These are phyloP conservation scores for Zosterops japonicus DNA, from an alignment of 2,113 vertebrate genomes.

Conservation along the genomic window DNA sequence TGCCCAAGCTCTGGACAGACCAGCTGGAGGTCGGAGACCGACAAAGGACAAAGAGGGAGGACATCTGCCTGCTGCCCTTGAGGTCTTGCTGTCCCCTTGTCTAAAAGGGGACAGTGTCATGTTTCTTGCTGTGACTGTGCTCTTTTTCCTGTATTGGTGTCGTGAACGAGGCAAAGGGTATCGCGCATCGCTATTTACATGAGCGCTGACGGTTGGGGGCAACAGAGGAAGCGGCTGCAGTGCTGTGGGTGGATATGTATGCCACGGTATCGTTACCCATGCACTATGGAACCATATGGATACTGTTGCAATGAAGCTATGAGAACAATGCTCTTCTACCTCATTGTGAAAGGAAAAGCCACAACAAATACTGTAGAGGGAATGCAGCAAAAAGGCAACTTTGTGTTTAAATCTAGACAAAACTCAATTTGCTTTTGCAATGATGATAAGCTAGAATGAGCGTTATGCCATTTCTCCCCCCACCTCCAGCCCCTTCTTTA, in stretches of 20 bases:
- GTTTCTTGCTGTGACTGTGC: neutral
- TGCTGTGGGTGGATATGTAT: neutral
- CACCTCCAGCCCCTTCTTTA: neutral
- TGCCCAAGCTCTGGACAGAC: neutral
- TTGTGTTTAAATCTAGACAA: neutral
- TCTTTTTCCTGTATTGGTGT: rapidly evolving
- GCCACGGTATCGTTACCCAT: neutral
- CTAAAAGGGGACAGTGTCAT: neutral
- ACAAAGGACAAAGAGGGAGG: neutral
- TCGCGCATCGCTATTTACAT: neutral
- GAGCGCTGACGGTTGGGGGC: neutral
- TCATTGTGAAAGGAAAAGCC: neutral
- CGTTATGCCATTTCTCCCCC: neutral
- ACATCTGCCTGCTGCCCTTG: neutral
- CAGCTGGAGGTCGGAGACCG: neutral
- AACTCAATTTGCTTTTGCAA: neutral
- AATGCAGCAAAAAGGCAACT: constrained; percentile 1
- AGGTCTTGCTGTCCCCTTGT: neutral
- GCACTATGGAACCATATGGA: neutral
- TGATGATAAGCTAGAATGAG: constrained; percentile 1
- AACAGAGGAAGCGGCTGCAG: neutral
- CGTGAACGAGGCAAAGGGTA: neutral
- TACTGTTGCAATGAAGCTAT: neutral
- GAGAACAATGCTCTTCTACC: constrained; percentile 19
- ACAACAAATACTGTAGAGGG: neutral